These are phyloP conservation scores for Aphaenogaster rudis DNA, from an alignment of 1,140 invertebrate genomes.

Conservation along the genomic window DNA sequence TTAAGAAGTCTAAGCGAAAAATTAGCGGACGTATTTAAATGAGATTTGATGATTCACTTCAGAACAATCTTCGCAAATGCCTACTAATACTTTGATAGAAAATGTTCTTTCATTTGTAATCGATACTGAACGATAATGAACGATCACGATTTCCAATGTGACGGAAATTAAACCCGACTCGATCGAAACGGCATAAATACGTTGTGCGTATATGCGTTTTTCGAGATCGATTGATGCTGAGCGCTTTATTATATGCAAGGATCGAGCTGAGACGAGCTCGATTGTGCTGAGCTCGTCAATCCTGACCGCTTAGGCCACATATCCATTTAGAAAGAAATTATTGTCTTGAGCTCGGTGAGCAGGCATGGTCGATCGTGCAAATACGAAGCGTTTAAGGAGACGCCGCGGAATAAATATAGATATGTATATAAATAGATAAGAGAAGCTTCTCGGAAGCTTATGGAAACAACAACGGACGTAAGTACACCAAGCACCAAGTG, in stretches of 20 bases:
- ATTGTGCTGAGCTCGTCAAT: slow-evolving; percentile 44
- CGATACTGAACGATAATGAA: not conserved
- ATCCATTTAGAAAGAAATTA: slow-evolving; percentile 54
- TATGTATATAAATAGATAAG: slow-evolving; percentile 37
- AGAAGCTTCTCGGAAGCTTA: slow-evolving; percentile 71
- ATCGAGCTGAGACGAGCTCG: slow-evolving; percentile 7
- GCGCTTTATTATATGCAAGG: slow-evolving; percentile 37
- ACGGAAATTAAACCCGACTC: slow-evolving; percentile 31
- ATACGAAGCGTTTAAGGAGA: slow-evolving; percentile 2
- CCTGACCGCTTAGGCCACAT: slow-evolving; percentile 56
- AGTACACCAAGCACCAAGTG: slow-evolving; percentile 77
- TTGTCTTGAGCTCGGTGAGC: slow-evolving; percentile 50
- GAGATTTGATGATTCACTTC: not conserved
- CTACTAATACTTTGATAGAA: not conserved
- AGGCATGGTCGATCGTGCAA: slow-evolving; percentile 42
- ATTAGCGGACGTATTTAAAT: not conserved
- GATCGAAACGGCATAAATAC: slow-evolving; percentile 6
- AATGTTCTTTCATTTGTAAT: not conserved
- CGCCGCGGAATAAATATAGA: slow-evolving; percentile 54
- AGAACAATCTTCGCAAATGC: not conserved
- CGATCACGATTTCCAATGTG: not conserved
- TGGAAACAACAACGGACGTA: slow-evolving; percentile 68
- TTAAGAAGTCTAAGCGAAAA: not conserved
- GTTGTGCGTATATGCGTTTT: slow-evolving; percentile 28
- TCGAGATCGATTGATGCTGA: not conserved